A percentile compares a stretch with the other conserved stretches of the same genome.
Conservation (phyloP, 2,797 vertebrate species). For the Myiothlypis chrysogaster region DNA sequence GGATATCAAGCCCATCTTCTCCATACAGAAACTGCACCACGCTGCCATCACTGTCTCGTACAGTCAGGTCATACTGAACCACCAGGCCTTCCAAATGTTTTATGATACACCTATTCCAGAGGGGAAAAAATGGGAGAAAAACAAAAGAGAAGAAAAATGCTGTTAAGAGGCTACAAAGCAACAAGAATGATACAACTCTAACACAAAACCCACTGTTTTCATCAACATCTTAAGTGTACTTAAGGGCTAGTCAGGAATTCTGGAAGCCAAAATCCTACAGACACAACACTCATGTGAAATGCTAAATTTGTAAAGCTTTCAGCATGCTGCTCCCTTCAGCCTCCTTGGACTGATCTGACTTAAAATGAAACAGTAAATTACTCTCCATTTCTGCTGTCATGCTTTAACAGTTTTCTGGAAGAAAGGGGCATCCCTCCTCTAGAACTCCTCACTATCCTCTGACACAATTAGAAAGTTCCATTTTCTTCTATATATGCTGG, state of each 20-base stretch:
- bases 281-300: background rate
- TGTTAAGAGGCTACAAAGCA: background rate
- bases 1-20: slow-evolving; percentile 94
- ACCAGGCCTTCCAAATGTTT: slow-evolving; percentile 96
- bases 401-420: background rate
- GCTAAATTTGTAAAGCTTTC: background rate
- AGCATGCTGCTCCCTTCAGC: background rate
- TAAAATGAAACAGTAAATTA: background rate
- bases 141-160: background rate
- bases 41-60: slow-evolving; percentile 94
- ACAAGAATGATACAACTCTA: background rate
- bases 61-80: slow-evolving; percentile 94
- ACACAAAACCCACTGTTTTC: background rate
- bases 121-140: too few species aligned
- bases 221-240: background rate
- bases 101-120: slow-evolving; percentile 86
- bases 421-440: background rate
- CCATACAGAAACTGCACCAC: slow-evolving; percentile 97
- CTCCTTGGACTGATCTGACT: background rate
- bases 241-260: background rate
- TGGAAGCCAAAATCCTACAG: background rate
- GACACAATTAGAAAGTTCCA: background rate
- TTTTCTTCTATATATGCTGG: background rate
- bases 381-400: background rate
- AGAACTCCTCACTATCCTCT: background rate